Evolutionary conservation across 2,797 vertebrate genomes (phyloP), one percentile per base, ranked within the genome.

Genomic region (Cephalopachus bancanus): DNA sequence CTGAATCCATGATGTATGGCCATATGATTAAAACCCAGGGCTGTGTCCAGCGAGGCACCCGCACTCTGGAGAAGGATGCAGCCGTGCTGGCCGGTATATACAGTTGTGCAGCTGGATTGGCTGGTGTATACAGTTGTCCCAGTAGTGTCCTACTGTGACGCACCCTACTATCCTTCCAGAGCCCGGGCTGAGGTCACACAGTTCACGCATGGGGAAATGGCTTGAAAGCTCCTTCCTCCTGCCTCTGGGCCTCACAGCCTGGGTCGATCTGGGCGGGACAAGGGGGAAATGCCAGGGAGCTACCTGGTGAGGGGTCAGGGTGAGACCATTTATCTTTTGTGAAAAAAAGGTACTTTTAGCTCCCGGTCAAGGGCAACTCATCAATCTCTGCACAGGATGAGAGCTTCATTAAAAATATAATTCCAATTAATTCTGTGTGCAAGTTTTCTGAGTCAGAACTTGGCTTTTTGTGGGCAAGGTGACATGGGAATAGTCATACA

Each of bases 371-470:
- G 16, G n/a, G 33, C 24, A 93, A 65, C n/a, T 72, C 49, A 57
- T 80, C 64, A 95, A 92, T 81, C 83, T 62, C 90, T 37, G 59
- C 5, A 10, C 37, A 51, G 28, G 16, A 89, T 19, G 37, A 80
- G 55, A 78, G n/a, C 19, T 37, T 87, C 55, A 44, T 89, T 89
- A 91, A 76, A 93, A 85, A 33, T 51, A 64, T 16, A 74, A 55
- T 79, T 75, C 28, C 60, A 78, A 65, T 89, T 69, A 86, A 92
- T 96, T 91, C 74, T 92, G 33, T 71, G 22, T 72, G 26, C 33
- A 53, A 55, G 74, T 96, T 89, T 92, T 59, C 65, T 49, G 57
- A 89, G 71, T 71, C 22, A 64, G 88, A 89, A n/a, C 30, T 69
- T 33, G 24, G 37, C n/a, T 67, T 79, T 88, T 65, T 2, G 1